These are phyloP conservation scores for Danionella dracula DNA, from an alignment of 2,797 vertebrate species.

Conservation along the genomic window DNA sequence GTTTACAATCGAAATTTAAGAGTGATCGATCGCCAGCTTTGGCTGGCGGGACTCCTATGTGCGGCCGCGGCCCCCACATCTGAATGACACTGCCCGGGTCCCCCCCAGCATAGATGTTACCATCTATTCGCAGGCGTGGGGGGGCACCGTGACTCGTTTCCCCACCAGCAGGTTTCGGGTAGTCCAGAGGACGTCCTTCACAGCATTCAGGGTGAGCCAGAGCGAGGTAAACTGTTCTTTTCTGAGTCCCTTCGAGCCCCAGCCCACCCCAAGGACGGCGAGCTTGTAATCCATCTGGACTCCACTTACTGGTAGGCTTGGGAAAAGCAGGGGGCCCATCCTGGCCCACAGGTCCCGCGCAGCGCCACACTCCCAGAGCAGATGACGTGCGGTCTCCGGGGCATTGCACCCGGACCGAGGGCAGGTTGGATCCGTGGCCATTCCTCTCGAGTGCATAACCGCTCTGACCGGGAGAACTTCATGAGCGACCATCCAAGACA, in stretches of 20 bases:
- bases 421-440: background rate
- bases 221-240: background rate
- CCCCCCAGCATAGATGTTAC: background rate
- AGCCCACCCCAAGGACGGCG: background rate
- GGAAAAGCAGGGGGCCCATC: background rate
- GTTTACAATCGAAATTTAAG: constrained; percentile 32
- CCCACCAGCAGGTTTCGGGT: background rate
- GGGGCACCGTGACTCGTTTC: background rate
- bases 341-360: background rate
- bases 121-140: background rate
- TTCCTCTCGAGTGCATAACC: constrained; percentile 19
- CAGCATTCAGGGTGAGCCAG: background rate
- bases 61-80: background rate
- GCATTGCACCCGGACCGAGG: background rate
- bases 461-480: constrained; percentile 30
- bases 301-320: background rate
- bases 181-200: background rate
- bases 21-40: constrained; percentile 23
- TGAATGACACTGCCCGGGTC: background rate
- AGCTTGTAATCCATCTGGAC: background rate
- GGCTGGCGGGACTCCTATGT: background rate
- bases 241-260: background rate
- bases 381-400: background rate
- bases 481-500: constrained; percentile 32
- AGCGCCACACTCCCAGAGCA: constrained; percentile 14